Percentiles rank a stretch among this genome's conserved stretches.
These are phyloP conservation scores for Hyaena hyaena DNA, from an alignment of 2,113 vertebrate species.

Conservation along the genomic window DNA sequence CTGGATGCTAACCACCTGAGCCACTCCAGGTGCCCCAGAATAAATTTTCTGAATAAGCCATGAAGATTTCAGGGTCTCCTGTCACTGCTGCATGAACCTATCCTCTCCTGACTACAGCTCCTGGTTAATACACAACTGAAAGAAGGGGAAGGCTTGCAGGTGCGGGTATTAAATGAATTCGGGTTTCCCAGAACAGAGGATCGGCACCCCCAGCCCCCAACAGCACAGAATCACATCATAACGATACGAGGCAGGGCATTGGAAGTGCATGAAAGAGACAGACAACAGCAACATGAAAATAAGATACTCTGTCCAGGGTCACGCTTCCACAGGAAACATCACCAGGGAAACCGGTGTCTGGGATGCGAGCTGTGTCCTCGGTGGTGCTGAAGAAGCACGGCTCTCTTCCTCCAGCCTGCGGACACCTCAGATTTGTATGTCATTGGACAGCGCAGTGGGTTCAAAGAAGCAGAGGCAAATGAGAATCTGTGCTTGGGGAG, in stretches of 20 bases:
- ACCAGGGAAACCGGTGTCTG: background rate
- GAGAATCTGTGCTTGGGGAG: slow-evolving; percentile 35
- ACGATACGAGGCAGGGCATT: background rate
- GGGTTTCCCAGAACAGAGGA: background rate
- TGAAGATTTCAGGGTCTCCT: background rate
- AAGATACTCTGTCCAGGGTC: background rate
- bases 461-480: background rate
- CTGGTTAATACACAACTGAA: background rate
- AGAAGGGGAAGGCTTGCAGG: background rate
- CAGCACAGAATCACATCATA: background rate
- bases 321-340: background rate
- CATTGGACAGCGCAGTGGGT: background rate
- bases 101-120: background rate
- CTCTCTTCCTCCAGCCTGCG: background rate
- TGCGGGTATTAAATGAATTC: background rate
- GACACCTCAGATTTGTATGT: background rate
- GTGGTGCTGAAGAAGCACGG: background rate
- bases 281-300: background rate
- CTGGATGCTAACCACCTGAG: no score
- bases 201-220: background rate
- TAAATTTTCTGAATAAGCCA: background rate
- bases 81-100: background rate
- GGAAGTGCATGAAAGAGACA: background rate
- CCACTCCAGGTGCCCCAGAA: no score
- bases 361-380: background rate